These are phyloP conservation scores for Epinephelus lanceolatus DNA, from an alignment of 2,113 vertebrate species.

Conservation along the genomic window DNA sequence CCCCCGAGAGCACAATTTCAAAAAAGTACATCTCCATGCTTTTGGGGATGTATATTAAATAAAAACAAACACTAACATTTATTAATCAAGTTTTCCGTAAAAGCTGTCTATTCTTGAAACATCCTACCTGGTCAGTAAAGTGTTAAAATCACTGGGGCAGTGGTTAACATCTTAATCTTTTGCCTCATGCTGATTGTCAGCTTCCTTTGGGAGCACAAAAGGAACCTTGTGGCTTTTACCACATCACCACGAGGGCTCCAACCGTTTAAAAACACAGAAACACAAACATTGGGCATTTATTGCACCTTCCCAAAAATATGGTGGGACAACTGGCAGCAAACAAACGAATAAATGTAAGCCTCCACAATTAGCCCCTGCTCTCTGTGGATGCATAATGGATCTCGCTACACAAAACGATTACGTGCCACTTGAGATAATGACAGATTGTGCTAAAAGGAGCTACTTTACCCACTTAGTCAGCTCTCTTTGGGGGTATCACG, in stretches of 20 bases:
- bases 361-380: slow-evolving; percentile 56
- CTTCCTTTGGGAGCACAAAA: slow-evolving; percentile 47
- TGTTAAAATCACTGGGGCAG: slow-evolving; percentile 37
- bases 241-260: slow-evolving; percentile 23
- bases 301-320: slow-evolving; percentile 40
- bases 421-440: slow-evolving; percentile 68
- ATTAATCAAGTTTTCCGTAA: background rate
- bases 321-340: slow-evolving; percentile 59
- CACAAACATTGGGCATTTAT: slow-evolving; percentile 39
- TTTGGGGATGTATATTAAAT: slow-evolving; percentile 43
- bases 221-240: slow-evolving; percentile 47
- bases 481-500: slow-evolving; percentile 74
- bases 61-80: background rate
- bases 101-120: background rate
- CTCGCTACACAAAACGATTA: slow-evolving; percentile 63
- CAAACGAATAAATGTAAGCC: slow-evolving; percentile 55
- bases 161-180: slow-evolving; percentile 46
- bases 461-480: slow-evolving; percentile 53
- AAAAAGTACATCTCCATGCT: slow-evolving; percentile 38
- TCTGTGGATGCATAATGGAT: slow-evolving; percentile 66
- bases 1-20: slow-evolving; percentile 45
- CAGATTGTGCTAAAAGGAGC: slow-evolving; percentile 77
- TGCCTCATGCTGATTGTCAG: slow-evolving; percentile 39
- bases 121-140: slow-evolving; percentile 25
- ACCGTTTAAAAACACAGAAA: slow-evolving; percentile 51